Percentiles rank a stretch among this genome's conserved stretches.
Conservation (phyloP, 2,888 invertebrate species). For the Strigamia transsilvanica region DNA sequence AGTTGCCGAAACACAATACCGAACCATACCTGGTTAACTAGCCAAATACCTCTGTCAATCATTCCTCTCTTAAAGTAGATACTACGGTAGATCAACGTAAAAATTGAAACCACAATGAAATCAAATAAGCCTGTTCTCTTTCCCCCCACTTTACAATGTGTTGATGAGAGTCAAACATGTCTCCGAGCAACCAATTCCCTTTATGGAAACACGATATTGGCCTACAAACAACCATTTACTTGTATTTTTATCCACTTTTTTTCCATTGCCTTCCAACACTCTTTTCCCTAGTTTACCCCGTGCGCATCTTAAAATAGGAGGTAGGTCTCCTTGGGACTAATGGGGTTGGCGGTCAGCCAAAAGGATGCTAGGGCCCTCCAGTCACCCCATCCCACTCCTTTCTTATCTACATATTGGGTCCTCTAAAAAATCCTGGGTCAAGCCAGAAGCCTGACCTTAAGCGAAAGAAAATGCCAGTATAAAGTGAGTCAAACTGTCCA, state of each 20-base stretch:
- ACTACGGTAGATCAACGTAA: background rate
- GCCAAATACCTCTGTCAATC: conserved; percentile 25
- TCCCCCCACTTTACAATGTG: background rate
- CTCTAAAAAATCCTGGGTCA: conserved; percentile 36
- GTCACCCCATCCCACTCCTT: conserved; percentile 13
- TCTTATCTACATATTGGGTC: conserved; percentile 42
- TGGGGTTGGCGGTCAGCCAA: conserved; percentile 44
- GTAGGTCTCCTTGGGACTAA: conserved; percentile 27
- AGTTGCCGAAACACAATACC: conserved; percentile 32
- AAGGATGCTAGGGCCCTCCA: conserved; percentile 27
- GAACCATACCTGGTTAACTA: conserved; percentile 15
- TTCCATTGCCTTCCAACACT: background rate
- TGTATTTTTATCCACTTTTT: conserved; percentile 18
- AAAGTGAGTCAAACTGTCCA: conserved; percentile 22
- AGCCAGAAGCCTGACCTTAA: conserved; percentile 29
- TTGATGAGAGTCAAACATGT: conserved; percentile 24
- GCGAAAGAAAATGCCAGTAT: conserved; percentile 1
- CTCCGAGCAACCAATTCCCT: conserved; percentile 24
- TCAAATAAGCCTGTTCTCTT: conserved; percentile 2
- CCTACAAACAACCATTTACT: conserved; percentile 44
- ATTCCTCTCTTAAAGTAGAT: conserved; percentile 20
- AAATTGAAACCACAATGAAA: conserved; percentile 11
- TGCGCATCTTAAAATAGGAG: conserved; percentile 34
- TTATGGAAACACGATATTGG: conserved; percentile 26
- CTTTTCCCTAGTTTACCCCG: conserved; percentile 6